Base-by-base conservation (phyloP, 2,797 vertebrate genomes). In the Enteromius viviparus region DNA sequence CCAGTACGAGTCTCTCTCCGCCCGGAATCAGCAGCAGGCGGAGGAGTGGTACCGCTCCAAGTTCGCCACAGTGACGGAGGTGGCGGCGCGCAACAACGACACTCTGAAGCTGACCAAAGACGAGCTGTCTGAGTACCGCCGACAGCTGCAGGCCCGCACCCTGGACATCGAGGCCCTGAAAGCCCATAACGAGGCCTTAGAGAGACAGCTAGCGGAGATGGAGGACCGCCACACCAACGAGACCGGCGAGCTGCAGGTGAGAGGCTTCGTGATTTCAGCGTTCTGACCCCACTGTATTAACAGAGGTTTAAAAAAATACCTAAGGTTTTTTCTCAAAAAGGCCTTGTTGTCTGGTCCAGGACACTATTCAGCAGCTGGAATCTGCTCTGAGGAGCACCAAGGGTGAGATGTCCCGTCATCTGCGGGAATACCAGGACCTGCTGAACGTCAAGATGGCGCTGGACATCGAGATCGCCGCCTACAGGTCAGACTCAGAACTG, bases 1-100 rank as follows among this genome's bases (percentile, higher is more conserved):
- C 47, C 95, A 96, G 90, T 96, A 96, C 4, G 95, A 96, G 90
- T 89, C 83, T 83, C 92, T 96, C 45, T 95, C 95, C 0, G 89
- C 94, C 81, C 89, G 92, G 85, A 96, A 96, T 93, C 95, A 95
- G 92, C 89, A 89, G 85, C 94, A 95, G 81, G 93, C 94, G 0
- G 95, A 96, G 87, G 95, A 96, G 0, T 96, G 95, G 95, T 96
- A 96, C 91, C 94, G 89, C 84, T 94, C 95, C 88, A 96, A 96
- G 90, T 95, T 95, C 3, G 90, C 87, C 78, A 93, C 85, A 0
- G 94, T 96, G 83, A 93, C 90, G 0, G 94, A 95, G 89, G 92
- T 90, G 0, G 94, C 94, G 0, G 92, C 91, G 3, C 94, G 95
- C 76, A 95, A 95, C 90, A 93, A 92, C 47, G 94, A 95, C 0